phyloP scores from a whole-genome alignment of 2,113 vertebrate genomes.

The Notarius lentiginosus region DNA sequence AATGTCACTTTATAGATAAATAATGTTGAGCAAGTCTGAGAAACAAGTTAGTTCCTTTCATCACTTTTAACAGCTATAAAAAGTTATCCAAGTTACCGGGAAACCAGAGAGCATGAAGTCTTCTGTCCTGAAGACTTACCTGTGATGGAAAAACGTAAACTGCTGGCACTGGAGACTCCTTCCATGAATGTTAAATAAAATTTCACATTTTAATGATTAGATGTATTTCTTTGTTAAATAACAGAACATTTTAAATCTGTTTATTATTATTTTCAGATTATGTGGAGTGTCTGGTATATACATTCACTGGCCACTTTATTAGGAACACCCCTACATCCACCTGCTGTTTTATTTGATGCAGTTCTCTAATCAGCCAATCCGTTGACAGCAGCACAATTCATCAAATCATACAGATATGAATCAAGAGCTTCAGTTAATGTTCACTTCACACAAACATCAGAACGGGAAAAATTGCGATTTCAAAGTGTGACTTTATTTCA shows the following conservation, averaged over 20 bases:
- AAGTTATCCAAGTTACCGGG: neutral
- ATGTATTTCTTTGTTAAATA: neutral
- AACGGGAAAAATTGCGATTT: no score
- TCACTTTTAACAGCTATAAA: no score
- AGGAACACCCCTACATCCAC: no score
- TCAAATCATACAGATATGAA: no score
- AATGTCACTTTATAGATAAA: neutral
- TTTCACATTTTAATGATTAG: neutral
- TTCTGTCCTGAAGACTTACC: neutral
- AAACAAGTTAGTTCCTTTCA: neutral
- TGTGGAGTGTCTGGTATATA: neutral
- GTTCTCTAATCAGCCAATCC: no score
- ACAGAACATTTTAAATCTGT: neutral
- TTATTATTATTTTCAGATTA: neutral
- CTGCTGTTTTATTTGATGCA: no score
- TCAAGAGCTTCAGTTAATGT: no score
- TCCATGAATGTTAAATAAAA: neutral
- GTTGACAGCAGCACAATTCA: no score
- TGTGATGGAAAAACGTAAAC: neutral
- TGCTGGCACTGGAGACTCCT: neutral
- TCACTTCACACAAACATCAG: no score
- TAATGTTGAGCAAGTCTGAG: neutral
- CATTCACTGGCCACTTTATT: neutral
- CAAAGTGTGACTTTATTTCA: no score
- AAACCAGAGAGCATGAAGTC: neutral